Percentiles rank a stretch among this genome's conserved stretches.
Evolutionary conservation across 2,797 vertebrate genomes (phyloP).

Genomic region (Agapornis canus): DNA sequence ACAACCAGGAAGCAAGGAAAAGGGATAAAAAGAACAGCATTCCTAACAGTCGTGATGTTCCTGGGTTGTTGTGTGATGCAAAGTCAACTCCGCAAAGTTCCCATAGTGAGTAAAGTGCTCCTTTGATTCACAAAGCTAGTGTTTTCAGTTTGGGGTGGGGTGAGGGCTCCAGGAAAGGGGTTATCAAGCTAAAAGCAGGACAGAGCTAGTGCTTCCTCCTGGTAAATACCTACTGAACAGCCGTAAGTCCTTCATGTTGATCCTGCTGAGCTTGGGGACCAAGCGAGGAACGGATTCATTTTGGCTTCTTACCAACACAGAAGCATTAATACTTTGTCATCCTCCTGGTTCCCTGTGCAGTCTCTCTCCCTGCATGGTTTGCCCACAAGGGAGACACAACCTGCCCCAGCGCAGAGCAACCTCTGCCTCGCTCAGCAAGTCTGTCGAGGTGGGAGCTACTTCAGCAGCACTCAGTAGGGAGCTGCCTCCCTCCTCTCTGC

Average conservation of each 20-base stretch:
- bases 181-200: slow-evolving; percentile 3
- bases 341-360: neutral
- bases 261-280: neutral
- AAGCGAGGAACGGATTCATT: slow-evolving; percentile 9
- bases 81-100: slow-evolving; percentile 61
- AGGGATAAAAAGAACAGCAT: slow-evolving; percentile 58
- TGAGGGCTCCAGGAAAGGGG: neutral
- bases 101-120: slow-evolving; percentile 80
- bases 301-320: slow-evolving; percentile 40
- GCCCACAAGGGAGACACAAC: neutral
- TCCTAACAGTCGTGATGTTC: slow-evolving; percentile 63
- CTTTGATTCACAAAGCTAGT: slow-evolving; percentile 77
- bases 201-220: neutral
- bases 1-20: slow-evolving; percentile 61
- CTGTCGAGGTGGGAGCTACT: neutral
- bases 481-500: neutral
- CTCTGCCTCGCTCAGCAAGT: neutral
- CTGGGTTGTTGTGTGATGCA: slow-evolving; percentile 48
- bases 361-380: neutral
- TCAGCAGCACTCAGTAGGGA: neutral
- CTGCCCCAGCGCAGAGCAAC: neutral
- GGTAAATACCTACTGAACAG: neutral
- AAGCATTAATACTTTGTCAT: rapidly evolving
- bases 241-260: neutral
- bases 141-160: slow-evolving; percentile 12